phyloP scores from a whole-genome alignment of 1,140 invertebrate species.

The Acromyrmex echinatior region DNA sequence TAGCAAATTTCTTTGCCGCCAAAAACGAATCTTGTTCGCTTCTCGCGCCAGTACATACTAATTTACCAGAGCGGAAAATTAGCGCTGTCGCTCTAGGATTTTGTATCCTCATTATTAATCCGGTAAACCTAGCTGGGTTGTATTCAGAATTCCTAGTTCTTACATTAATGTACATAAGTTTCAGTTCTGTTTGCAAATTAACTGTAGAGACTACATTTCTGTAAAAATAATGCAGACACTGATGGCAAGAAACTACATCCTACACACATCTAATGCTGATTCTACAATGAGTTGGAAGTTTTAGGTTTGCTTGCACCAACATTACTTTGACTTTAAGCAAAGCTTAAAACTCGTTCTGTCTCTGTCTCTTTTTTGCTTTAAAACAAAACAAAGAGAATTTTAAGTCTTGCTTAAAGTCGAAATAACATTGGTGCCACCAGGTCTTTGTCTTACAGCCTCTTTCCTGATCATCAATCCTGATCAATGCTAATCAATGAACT shows the following conservation, averaged over 20 bases:
- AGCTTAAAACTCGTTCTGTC: no score
- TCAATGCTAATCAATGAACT: no score
- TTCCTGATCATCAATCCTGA: no score
- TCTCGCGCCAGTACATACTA: constrained; percentile 99
- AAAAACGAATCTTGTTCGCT: constrained; percentile 97
- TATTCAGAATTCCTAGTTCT: constrained; percentile 99
- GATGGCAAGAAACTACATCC: not conserved
- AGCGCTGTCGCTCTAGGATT: constrained; percentile 98
- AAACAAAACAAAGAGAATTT: no score
- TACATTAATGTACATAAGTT: constrained; percentile 96
- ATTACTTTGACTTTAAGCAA: no score
- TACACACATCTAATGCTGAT: not conserved
- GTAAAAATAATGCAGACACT: constrained; percentile 61
- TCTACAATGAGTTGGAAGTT: no score
- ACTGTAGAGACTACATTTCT: constrained; percentile 99
- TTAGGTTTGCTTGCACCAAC: no score
- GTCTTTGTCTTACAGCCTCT: no score
- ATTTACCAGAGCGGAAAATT: constrained; percentile 99
- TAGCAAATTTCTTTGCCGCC: constrained; percentile 98
- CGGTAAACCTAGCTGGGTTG: constrained; percentile 99
- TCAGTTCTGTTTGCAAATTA: constrained; percentile 94
- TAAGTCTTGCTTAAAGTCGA: no score
- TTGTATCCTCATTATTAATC: constrained; percentile 99
- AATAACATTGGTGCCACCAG: no score
- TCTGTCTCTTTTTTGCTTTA: no score